These are phyloP conservation scores for Pogonomyrmex californicus DNA, from an alignment of 1,140 invertebrate species.

Conservation along the genomic window DNA sequence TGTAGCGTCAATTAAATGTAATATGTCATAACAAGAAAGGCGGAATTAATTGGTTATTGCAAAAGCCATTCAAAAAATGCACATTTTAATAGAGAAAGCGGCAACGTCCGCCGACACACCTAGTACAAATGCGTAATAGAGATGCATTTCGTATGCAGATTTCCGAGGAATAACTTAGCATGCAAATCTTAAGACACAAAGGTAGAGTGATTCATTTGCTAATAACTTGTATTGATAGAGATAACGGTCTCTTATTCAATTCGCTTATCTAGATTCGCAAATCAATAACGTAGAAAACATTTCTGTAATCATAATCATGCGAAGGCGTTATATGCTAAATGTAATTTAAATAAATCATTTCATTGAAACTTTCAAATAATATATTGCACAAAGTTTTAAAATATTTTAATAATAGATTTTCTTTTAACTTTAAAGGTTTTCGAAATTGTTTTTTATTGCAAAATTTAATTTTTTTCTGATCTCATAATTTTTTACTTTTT, in stretches of 20 bases:
- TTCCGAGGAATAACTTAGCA: neutral
- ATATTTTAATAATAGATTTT: neutral
- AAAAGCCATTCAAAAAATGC: neutral
- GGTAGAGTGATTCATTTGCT: neutral
- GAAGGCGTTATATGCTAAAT: neutral
- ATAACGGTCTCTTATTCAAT: conserved; percentile 17
- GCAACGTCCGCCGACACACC: neutral
- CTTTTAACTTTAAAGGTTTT: no score
- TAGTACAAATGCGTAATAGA: neutral
- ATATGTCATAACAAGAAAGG: no score
- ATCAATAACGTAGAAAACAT: conserved; percentile 1
- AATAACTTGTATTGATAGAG: neutral
- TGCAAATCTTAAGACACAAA: conserved; percentile 17
- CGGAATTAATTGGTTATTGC: neutral
- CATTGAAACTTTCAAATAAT: neutral
- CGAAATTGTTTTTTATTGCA: neutral
- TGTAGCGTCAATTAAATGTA: neutral
- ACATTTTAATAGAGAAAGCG: neutral
- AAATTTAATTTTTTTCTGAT: no score
- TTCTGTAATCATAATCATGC: neutral
- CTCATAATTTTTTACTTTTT: neutral
- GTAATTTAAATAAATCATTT: neutral
- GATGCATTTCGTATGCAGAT: neutral
- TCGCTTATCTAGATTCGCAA: conserved; percentile 7
- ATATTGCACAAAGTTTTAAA: neutral